Conservation (phyloP, 2,113 vertebrate genomes). For the Leptocoma aspasia region DNA sequence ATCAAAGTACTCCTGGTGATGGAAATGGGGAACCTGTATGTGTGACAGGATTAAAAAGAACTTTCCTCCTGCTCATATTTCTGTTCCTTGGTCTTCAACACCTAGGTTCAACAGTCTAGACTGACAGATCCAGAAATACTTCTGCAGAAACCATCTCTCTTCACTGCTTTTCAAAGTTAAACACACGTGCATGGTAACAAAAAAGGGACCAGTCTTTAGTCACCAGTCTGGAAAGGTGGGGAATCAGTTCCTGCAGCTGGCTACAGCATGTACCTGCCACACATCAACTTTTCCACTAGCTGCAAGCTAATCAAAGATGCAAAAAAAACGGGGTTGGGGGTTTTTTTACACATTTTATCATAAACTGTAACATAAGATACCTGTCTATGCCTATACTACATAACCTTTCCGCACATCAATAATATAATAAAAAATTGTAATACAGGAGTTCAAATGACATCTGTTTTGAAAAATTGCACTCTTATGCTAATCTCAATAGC, state of each 20-base stretch:
- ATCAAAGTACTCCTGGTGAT: neutral
- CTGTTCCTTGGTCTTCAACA: neutral
- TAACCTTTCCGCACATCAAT: neutral
- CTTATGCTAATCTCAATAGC: neutral
- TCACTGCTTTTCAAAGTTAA: neutral
- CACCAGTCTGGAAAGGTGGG: neutral
- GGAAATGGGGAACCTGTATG: neutral
- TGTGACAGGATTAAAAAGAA: neutral
- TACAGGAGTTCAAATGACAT: neutral
- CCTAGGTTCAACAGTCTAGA: neutral
- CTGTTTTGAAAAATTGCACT: neutral
- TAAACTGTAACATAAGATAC: neutral
- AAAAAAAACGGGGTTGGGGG: fast-evolving
- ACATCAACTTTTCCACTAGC: neutral
- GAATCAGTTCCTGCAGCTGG: neutral
- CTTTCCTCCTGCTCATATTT: neutral
- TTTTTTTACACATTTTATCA: neutral
- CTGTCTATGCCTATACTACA: neutral
- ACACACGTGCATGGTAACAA: neutral
- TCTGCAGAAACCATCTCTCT: neutral
- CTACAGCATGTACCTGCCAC: neutral
- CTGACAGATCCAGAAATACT: fast-evolving
- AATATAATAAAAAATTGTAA: neutral
- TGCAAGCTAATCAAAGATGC: neutral
- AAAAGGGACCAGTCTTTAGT: neutral